Base-by-base conservation (phyloP, 2,113 vertebrate genomes). In the Anhinga anhinga region DNA sequence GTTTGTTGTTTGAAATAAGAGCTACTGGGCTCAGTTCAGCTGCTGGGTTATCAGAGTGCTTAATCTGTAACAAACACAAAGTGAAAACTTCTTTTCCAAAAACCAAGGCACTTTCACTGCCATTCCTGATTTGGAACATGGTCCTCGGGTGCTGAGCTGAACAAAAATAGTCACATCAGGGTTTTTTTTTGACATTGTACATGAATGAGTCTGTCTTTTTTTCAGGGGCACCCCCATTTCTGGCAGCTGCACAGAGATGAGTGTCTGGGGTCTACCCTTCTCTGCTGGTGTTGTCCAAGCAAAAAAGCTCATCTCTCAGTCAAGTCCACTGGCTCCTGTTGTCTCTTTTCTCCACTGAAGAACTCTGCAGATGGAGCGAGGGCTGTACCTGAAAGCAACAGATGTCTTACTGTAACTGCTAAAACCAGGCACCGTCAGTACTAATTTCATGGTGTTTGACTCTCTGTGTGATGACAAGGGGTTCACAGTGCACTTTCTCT, bases 1-100 rank as follows among this genome's bases (percentile, higher is more conserved):
- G 34, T 89, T 86, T 95, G 63, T 91, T 89, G 49, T 88, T 88
- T 90, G 74, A 96, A 94, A 55, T 83, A 89, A 90, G 53, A 94
- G 53, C 34, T 76, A 65, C 5, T 80, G 12, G 74, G 40, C 61
- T 93, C 70, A 65, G 53, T 77, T 88, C 70, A 77, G 58, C 58
- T 80, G 30, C 61, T 66, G 74, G 25, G 49, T 82, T 92, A 86
- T 70, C 78, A 69, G 65, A 59, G 42, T 2, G 0, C 56, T 82
- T 82, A 79, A 52, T 88, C 44, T 90, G 49, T 42, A 80, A 38
- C 11, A 66, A 66, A 62, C 67, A 69, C 18, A 50, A 96, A 82
- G 42, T 17, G 15, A 90, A 95, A 55, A 42, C 26, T 93, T 63
- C 53, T 81, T 91, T 88, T 34, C 27, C 34, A 67, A 72, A 70